These are phyloP conservation scores for Crypturellus undulatus DNA, from an alignment of 2,113 vertebrate species.

Conservation along the genomic window DNA sequence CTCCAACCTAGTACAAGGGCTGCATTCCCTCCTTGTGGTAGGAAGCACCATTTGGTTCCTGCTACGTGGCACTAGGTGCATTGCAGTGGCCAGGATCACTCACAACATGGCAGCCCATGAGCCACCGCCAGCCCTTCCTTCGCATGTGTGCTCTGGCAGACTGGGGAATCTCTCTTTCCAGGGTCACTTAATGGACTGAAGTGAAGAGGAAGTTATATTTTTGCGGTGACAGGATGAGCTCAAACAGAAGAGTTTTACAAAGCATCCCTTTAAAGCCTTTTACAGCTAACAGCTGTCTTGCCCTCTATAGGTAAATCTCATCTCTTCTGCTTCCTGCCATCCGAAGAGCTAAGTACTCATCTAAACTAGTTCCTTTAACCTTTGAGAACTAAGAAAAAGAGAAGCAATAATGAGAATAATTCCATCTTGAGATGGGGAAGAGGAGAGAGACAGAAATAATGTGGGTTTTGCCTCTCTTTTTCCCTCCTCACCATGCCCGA, in stretches of 20 bases:
- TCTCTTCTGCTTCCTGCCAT: background rate
- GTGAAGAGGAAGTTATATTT: background rate
- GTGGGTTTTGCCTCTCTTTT: background rate
- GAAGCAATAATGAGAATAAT: background rate
- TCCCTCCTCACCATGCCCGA: background rate
- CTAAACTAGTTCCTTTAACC: background rate
- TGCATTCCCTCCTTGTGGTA: background rate
- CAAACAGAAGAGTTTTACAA: background rate
- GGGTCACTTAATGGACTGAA: background rate
- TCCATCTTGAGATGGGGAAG: background rate
- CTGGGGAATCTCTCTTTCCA: background rate
- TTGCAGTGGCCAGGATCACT: background rate
- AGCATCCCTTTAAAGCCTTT: background rate
- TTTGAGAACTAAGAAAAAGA: background rate
- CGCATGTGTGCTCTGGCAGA: background rate
- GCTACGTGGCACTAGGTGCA: background rate
- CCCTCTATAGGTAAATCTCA: background rate
- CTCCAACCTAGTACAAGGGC: background rate
- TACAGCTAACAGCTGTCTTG: background rate
- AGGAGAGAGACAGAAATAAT: background rate
- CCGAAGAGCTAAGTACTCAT: background rate
- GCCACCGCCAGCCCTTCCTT: background rate
- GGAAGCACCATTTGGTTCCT: background rate
- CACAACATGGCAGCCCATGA: accelerated
- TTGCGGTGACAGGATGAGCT: background rate